Evolutionary conservation across 2,113 vertebrate genomes (phyloP).

Genomic region (Drymodes brunneopygia): DNA sequence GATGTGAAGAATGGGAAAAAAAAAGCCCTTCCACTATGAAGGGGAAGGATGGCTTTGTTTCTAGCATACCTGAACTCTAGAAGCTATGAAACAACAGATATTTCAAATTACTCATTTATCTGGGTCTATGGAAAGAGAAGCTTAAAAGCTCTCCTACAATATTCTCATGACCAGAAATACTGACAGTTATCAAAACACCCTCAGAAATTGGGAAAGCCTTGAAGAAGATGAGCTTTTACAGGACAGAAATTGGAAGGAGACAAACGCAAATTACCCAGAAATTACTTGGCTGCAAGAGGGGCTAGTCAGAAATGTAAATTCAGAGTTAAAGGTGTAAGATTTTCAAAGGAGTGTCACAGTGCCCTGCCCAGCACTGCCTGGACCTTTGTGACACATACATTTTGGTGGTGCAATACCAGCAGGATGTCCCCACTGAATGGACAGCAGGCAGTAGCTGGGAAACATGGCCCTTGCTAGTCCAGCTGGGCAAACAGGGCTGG

Average conservation of each 20-base stretch:
- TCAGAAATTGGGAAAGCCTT: neutral
- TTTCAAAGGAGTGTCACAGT: neutral
- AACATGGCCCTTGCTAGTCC: rapidly evolving
- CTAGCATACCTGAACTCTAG: neutral
- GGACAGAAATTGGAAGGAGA: neutral
- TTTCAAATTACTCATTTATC: neutral
- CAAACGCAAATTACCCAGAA: neutral
- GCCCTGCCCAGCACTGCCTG: rapidly evolving
- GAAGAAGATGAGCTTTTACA: neutral
- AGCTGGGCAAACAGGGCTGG: neutral
- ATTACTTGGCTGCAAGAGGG: neutral
- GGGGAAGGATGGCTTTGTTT: neutral
- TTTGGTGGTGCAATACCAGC: neutral
- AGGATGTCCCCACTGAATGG: neutral
- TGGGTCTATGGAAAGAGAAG: neutral
- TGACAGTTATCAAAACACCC: neutral
- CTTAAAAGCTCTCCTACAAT: neutral
- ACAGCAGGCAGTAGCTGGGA: neutral
- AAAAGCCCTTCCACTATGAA: neutral
- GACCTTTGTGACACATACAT: neutral
- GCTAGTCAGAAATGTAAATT: neutral
- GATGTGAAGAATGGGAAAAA: neutral
- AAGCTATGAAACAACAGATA: neutral
- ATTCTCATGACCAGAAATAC: neutral
- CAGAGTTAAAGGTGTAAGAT: neutral